Evolutionary conservation across 2,113 vertebrate genomes (phyloP).

Genomic region (Aegotheles bennettii): DNA sequence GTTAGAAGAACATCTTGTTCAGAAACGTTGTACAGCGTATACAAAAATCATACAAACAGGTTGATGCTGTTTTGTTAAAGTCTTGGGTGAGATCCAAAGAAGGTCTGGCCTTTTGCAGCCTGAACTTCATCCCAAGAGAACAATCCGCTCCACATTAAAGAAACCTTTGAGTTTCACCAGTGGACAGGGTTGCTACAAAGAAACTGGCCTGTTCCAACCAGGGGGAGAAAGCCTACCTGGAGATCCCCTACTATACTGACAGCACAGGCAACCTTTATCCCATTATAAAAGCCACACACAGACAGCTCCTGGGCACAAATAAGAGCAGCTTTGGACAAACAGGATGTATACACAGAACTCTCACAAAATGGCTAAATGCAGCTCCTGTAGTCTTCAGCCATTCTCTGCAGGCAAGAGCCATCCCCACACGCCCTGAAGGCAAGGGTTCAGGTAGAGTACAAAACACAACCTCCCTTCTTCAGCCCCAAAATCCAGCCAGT

Average conservation of each 20-base stretch:
- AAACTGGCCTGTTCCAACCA: not conserved
- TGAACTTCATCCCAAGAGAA: not conserved
- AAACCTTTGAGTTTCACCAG: not conserved
- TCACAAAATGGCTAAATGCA: not conserved
- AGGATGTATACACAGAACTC: not conserved
- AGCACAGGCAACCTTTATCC: not conserved
- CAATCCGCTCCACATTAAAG: not conserved
- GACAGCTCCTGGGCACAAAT: not conserved
- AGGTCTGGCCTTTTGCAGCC: not conserved
- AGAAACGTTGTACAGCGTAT: not conserved
- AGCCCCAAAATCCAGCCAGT: not conserved
- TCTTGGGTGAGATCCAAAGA: not conserved
- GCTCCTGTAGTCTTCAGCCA: not conserved
- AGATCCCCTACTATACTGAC: not conserved
- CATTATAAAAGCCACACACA: not conserved
- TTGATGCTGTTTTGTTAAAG: slow-evolving; percentile 7
- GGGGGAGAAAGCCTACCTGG: not conserved
- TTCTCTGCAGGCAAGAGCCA: not conserved
- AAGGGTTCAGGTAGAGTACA: not conserved
- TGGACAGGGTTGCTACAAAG: not conserved
- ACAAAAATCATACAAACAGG: slow-evolving; percentile 16
- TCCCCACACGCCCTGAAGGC: not conserved
- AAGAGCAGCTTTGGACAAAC: not conserved
- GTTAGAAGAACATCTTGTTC: slow-evolving; percentile 38
- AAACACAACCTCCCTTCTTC: not conserved